Percentiles rank a stretch among this genome's conserved stretches.
phyloP scores from a whole-genome alignment of 2,113 vertebrate species.

The Vireo altiloquus region DNA sequence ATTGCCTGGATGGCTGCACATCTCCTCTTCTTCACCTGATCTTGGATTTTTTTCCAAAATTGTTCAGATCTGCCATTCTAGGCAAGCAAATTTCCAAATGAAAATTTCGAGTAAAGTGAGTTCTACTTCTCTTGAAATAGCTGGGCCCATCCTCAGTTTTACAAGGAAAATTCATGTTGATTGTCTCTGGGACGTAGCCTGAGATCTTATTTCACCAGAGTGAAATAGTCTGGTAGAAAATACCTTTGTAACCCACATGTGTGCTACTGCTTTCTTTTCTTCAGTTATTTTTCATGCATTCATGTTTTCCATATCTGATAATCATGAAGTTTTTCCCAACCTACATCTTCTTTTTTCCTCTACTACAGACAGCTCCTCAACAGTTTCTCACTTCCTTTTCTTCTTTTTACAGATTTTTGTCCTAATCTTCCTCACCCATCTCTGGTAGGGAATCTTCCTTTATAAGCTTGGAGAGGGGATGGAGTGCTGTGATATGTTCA shows the following conservation, averaged over 20 bases:
- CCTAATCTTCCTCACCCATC: background rate
- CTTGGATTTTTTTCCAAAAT: background rate
- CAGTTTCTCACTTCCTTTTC: background rate
- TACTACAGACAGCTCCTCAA: background rate
- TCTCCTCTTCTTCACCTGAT: background rate
- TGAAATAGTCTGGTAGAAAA: background rate
- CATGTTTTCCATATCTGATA: background rate
- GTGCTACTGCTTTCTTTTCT: background rate
- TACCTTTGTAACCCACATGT: background rate
- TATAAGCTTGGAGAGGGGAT: background rate
- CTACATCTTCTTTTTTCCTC: background rate
- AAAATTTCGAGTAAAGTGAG: background rate
- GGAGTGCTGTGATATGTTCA: background rate
- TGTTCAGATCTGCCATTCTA: background rate
- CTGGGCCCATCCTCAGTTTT: background rate
- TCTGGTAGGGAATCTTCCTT: background rate
- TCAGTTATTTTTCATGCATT: background rate
- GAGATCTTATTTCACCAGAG: background rate
- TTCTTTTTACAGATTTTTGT: background rate
- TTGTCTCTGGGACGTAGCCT: background rate
- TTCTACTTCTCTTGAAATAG: background rate
- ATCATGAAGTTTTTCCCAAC: background rate
- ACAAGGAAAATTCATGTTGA: background rate
- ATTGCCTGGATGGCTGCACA: background rate
- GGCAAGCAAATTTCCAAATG: background rate